Conservation (phyloP, 2,113 vertebrate species). For the Motacilla tschutschensis region DNA sequence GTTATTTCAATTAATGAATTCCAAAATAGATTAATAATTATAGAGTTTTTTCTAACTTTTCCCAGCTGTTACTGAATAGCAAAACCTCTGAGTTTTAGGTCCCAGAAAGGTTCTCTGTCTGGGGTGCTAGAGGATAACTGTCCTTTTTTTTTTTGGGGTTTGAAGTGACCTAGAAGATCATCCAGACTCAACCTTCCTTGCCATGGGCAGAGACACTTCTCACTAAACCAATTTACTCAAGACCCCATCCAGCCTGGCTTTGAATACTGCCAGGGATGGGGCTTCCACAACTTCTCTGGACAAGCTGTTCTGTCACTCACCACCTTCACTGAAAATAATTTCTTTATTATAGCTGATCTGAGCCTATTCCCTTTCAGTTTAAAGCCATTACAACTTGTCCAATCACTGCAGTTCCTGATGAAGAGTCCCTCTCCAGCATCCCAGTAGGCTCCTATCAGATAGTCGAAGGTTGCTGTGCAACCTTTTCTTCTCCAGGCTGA, state of each 20-base stretch:
- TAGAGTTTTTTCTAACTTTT: neutral
- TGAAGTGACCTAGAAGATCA: neutral
- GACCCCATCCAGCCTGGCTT: neutral
- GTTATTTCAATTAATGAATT: neutral
- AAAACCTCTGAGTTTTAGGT: neutral
- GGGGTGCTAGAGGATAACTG: neutral
- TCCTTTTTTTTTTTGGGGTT: neutral
- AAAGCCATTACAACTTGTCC: neutral
- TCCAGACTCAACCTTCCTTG: neutral
- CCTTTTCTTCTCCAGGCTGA: neutral
- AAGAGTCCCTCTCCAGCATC: neutral
- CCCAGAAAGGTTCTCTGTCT: neutral
- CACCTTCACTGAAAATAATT: neutral
- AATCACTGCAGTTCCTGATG: neutral
- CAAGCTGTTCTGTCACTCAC: neutral
- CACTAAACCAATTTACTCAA: neutral
- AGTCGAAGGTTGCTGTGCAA: fast-evolving
- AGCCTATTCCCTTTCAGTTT: neutral
- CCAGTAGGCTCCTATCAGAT: neutral
- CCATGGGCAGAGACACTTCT: neutral
- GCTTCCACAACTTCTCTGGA: neutral
- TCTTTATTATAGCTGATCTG: neutral
- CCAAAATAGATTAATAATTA: neutral
- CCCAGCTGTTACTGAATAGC: neutral
- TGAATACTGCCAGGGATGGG: neutral